Evolutionary conservation across 2,797 vertebrate genomes (phyloP).

Genomic region (Margarornis squamiger): DNA sequence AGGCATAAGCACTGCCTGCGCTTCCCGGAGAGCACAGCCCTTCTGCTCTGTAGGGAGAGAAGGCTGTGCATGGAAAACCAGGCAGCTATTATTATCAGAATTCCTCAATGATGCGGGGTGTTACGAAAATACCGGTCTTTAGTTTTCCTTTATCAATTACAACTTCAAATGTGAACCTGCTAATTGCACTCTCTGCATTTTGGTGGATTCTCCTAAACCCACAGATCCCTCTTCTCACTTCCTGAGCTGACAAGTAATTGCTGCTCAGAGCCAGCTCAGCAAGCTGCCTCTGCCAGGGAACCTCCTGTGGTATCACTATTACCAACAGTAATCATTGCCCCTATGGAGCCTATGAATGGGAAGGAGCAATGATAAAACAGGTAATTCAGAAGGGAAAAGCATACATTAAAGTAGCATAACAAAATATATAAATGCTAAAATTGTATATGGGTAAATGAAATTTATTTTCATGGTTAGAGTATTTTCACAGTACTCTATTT

Average conservation of each 20-base stretch:
- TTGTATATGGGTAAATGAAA: slow-evolving; percentile 24
- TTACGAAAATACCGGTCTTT: slow-evolving; percentile 13
- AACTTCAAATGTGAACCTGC: slow-evolving; percentile 13
- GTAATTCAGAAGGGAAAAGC: slow-evolving; percentile 28
- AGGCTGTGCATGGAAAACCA: neutral
- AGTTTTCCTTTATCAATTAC: neutral
- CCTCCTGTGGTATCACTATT: slow-evolving; percentile 62
- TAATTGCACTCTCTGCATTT: slow-evolving; percentile 40
- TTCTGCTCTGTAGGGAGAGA: neutral
- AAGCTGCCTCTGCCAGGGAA: slow-evolving; percentile 43
- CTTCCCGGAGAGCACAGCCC: neutral
- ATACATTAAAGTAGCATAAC: slow-evolving; percentile 44
- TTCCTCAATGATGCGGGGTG: neutral
- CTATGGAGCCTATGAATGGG: slow-evolving; percentile 49
- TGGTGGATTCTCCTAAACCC: slow-evolving; percentile 43
- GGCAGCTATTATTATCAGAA: neutral
- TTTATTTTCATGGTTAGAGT: slow-evolving; percentile 33
- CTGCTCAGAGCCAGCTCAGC: slow-evolving; percentile 56
- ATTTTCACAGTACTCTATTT: slow-evolving; percentile 38
- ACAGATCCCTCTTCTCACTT: slow-evolving; percentile 24
- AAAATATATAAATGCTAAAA: slow-evolving; percentile 48
- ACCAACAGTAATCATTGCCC: slow-evolving; percentile 54
- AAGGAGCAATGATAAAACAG: slow-evolving; percentile 57
- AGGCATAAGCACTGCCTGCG: neutral
- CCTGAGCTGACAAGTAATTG: slow-evolving; percentile 58